Evolutionary conservation across 2,888 invertebrate genomes (phyloP), one percentile per base, ranked within the genome.

Genomic region (Cheilosia grossa): DNA sequence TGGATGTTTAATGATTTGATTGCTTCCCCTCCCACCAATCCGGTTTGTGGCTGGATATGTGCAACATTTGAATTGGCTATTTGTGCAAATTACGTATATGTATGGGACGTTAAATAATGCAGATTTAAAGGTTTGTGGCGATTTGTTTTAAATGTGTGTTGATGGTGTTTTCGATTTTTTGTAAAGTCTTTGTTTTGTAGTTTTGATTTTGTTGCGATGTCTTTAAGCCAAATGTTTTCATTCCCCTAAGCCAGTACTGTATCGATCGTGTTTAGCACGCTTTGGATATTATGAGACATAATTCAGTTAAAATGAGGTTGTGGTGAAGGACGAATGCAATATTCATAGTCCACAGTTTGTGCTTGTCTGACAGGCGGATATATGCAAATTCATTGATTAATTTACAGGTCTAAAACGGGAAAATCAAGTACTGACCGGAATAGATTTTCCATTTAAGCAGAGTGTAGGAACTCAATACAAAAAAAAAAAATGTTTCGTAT

Each of bases 101-200:
- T 58, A 40, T 64, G 56, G 58, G 42, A 56, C 66, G 56, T 53
- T 66, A 21, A 59, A 42, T 27, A 70, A 83, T 61, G 44, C 75
- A 85, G 81, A 85, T 53, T 81, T 77, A 81, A 85, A 85, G 85
- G 81, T 85, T 85, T 75, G 85, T 85, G 63, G 47, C 47, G 33
- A 70, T 40, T 58, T 51, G 51, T 24, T 53, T 81, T 51, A 24
- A 49, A 51, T 64, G 40, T 47, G 37, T 37, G 24, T 61, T 63
- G 53, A 64, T 66, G 47, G 42, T 59, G 33, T 59, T 44, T 27
- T 24, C 47, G 27, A 2, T 40, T 51, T 49, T 33, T 37, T 59
- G 1, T 74, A 33, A 33, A 1, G 4, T 44, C 1, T 59, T 42
- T 63, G 13, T 63, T 24, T 4, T 15, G 17, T 1, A 47, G 15